Evolutionary conservation across 2,888 invertebrate species (phyloP), one percentile per base, ranked within the genome.

Genomic region (Silvanus unidentatus): DNA sequence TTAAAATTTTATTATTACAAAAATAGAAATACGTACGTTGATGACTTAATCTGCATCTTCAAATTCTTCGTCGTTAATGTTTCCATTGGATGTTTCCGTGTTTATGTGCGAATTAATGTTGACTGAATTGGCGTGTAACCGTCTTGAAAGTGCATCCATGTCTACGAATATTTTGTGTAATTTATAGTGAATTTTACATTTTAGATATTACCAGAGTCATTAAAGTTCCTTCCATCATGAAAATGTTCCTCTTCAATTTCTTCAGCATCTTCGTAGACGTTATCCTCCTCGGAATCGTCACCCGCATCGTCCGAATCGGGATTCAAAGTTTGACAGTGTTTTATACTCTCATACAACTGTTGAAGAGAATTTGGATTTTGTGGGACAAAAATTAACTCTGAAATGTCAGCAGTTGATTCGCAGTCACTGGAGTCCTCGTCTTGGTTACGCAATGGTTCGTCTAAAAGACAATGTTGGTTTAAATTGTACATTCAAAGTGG

Each of bases 321-420:
- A 74, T 91, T 86, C 47, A 90, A 72, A 11, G 81, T 79, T 70
- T 90, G 89, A 62, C 90, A 89, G 35, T 82, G 77, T 50, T 78
- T 81, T 77, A 91, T 81, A 5, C 86, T 81, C 61, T 81, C 76
- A 66, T 84, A 91, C 75, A 90, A 82, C 9, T 74, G 70, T 48
- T 81, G 79, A 53, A 90, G 75, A 42, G 74, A 72, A 45, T 74
- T 75, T 40, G 72, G 70, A 64, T 86, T 80, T 40, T 77, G 76
- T 1, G 88, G 88, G 13, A 84, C 77, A 58, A 88, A 79, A 69
- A 85, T 75, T 60, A 88, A 75, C 68, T 88, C 87, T 10, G 84
- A 84, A 44, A 82, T 75, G 42, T 77, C 78, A 34, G 72, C 65
- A 44, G 76, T 76, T 1, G 74, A 75, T 36, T 75, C 75, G 22